Evolutionary conservation across 2,797 vertebrate species (phyloP), one percentile per base, ranked within the genome.

Genomic region (Pygocentrus nattereri): DNA sequence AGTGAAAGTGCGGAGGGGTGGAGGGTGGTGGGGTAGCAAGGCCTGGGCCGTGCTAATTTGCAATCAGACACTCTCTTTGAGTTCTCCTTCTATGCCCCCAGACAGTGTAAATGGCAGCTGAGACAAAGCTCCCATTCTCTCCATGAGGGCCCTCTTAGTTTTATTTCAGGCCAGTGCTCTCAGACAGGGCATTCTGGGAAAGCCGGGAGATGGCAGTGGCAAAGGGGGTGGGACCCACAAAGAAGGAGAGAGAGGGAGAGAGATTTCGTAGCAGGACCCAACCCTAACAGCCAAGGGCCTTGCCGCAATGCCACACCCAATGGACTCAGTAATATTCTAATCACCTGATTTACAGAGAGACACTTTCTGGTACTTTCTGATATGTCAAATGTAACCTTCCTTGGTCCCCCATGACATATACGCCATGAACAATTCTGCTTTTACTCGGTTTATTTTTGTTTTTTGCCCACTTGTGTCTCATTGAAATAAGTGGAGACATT

Each of bases 91-190:
- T 89, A 88, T 76, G 90, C 92, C 92, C 92, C 88, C 87, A 92
- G 90, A 92, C 91, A 93, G 90, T 89, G 86, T 92, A 89, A 91
- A 93, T 92, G 91, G 93, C 92, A 92, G 91, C 87, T 87, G 89
- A 93, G 89, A 94, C 93, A 94, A 94, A 94, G 93, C 92, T 86
- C 82, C 90, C 88, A 92, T 94, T 94, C 91, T 93, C 91, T 73
- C 77, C n/a, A 52, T 74, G 87, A 87, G 88, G 88, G 89, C 91
- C 90, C 89, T 93, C 90, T 90, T 88, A 86, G 88, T 93, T 92
- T 92, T 87, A 95, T 92, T 93, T 93, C 90, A 92, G 92, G 90
- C 92, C 92, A 92, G 83, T 88, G 90, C 91, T 92, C 91, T 91
- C 90, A 93, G 90, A 94, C 92, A 91, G 90, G 90, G 86, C 87